Conservation (phyloP, 2,797 vertebrate species). For the Amblyraja radiata region DNA sequence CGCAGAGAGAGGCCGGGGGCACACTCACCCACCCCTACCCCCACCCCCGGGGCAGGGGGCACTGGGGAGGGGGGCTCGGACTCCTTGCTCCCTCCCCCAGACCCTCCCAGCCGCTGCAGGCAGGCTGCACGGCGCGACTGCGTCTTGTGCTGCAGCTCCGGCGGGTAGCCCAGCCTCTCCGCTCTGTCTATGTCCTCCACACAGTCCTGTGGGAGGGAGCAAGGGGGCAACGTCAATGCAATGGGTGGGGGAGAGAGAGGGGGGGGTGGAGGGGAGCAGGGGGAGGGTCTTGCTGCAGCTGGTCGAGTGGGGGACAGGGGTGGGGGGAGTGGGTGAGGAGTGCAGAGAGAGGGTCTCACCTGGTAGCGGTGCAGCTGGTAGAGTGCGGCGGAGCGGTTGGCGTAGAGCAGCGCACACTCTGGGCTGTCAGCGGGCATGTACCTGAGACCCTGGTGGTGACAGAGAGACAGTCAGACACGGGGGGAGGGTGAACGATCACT, state of each 20-base stretch:
- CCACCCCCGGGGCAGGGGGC: too few relatives aligned
- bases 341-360: conserved; percentile 56
- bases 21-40: too few relatives aligned
- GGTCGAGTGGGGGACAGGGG: background rate
- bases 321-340: too few relatives aligned
- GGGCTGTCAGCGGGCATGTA: conserved; percentile 60
- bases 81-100: too few relatives aligned
- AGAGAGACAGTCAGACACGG: conserved; percentile 34
- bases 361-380: conserved; percentile 69
- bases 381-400: conserved; percentile 86
- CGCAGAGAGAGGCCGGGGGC: too few relatives aligned
- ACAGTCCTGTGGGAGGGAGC: conserved; percentile 61
- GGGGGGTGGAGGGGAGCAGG: background rate
- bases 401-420: conserved; percentile 76
- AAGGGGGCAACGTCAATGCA: conserved; percentile 36
- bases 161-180: background rate
- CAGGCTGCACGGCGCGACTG: background rate
- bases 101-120: background rate
- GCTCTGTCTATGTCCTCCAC: conserved; percentile 58
- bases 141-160: background rate
- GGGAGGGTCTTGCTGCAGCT: background rate
- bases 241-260: too few relatives aligned
- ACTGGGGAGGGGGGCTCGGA: too few relatives aligned
- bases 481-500: too few relatives aligned
- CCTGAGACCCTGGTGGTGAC: conserved; percentile 65